Evolutionary conservation across 2,888 invertebrate species (phyloP).

Genomic region (Oscheius sp.): DNA sequence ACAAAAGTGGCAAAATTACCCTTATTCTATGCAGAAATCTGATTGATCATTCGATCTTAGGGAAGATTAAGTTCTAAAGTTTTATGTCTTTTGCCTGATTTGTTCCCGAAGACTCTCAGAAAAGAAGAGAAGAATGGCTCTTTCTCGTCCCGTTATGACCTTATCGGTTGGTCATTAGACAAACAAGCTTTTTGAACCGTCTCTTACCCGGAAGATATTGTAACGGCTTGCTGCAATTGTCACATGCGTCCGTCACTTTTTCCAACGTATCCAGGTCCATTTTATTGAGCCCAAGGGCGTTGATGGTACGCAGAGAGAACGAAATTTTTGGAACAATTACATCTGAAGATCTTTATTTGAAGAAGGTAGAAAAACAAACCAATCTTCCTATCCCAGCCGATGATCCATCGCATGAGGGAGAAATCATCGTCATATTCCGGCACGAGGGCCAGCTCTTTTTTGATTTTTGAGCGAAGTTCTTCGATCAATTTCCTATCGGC

Average conservation of each 20-base stretch:
- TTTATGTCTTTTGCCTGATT: no score
- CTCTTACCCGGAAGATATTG: conserved; percentile 51
- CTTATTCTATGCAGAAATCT: not conserved
- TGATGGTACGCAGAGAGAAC: conserved; percentile 57
- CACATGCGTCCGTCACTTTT: conserved; percentile 52
- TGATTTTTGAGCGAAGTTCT: conserved; percentile 34
- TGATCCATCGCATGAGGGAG: conserved; percentile 61
- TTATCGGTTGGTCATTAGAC: not conserved
- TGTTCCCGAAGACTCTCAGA: no score
- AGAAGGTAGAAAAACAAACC: conserved; percentile 43
- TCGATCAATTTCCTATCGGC: conserved; percentile 40
- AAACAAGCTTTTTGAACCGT: not conserved
- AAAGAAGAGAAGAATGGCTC: no score
- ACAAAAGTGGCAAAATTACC: no score
- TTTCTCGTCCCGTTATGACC: not conserved
- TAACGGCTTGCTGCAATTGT: conserved; percentile 47
- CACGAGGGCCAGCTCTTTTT: conserved; percentile 52
- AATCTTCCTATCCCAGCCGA: conserved; percentile 65
- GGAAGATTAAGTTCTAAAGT: no score
- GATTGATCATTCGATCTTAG: not conserved
- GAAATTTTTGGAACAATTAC: conserved; percentile 61
- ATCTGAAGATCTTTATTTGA: conserved; percentile 48
- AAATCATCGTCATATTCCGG: conserved; percentile 59
- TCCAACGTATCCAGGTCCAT: conserved; percentile 56
- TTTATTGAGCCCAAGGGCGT: conserved; percentile 57